Evolutionary conservation across 2,888 invertebrate species (phyloP).

Genomic region (Hyposoter dolosus): DNA sequence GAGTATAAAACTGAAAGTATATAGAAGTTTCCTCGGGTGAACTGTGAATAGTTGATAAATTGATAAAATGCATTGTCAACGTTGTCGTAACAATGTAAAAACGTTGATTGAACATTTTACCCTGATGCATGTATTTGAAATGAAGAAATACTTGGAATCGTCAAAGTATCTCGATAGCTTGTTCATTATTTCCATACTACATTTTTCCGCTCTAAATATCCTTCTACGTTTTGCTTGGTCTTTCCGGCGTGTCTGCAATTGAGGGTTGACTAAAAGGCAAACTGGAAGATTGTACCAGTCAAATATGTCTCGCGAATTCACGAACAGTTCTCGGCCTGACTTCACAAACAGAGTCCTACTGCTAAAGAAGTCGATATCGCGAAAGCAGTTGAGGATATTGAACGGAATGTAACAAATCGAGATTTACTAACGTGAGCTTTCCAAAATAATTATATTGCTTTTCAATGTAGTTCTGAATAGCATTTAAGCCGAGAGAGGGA

Average conservation of each 20-base stretch:
- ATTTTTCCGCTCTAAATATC: neutral
- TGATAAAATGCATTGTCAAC: neutral
- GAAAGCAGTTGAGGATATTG: conserved; percentile 27
- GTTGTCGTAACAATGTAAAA: neutral
- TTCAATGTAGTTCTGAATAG: conserved; percentile 44
- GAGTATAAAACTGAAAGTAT: neutral
- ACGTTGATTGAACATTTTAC: neutral
- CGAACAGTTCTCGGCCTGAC: conserved; percentile 3
- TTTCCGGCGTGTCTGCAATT: conserved; percentile 26
- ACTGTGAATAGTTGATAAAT: neutral
- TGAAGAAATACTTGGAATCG: neutral
- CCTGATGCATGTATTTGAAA: neutral
- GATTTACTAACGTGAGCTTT: conserved; percentile 20
- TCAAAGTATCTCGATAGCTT: neutral
- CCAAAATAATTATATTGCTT: conserved; percentile 52
- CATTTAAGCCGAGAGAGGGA: neutral
- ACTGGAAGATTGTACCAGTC: conserved; percentile 39
- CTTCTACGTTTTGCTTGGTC: neutral
- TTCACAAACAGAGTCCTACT: conserved; percentile 1
- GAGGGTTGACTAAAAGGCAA: conserved; percentile 28
- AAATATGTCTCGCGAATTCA: conserved; percentile 29
- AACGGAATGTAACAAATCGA: conserved; percentile 28
- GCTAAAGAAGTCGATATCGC: conserved; percentile 34
- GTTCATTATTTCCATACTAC: neutral
- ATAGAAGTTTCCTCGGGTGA: neutral